Conservation (phyloP, 2,888 invertebrate species). For the Fragum sueziense region DNA sequence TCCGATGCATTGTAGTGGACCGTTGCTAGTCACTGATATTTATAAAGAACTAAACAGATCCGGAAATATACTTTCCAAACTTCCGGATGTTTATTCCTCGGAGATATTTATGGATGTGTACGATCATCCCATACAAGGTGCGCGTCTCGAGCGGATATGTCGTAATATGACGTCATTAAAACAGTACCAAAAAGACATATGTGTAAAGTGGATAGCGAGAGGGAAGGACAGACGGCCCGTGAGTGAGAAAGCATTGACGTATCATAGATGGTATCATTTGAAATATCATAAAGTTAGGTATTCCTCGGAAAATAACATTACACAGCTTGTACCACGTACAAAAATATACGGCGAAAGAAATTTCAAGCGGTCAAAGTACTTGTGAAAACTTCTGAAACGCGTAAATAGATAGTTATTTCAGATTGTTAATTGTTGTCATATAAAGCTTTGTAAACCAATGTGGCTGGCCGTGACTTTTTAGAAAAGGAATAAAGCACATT, state of each 20-base stretch:
- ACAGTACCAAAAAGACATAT: not conserved
- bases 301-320: conserved; percentile 6
- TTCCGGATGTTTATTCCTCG: conserved; percentile 8
- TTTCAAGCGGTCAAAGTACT: not conserved
- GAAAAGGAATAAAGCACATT: too few relatives aligned
- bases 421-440: too few relatives aligned
- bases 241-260: conserved; percentile 1
- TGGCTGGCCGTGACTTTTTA: too few relatives aligned
- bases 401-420: too few relatives aligned
- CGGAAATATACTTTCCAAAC: not conserved
- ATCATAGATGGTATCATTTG: conserved; percentile 19
- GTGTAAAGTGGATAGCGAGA: not conserved
- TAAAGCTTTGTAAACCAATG: too few relatives aligned
- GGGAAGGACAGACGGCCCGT: not conserved
- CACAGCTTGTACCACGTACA: not conserved
- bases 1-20: conserved; percentile 17
- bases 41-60: conserved; percentile 8
- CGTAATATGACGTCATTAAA: conserved; percentile 1
- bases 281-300: conserved; percentile 5
- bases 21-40: not conserved
- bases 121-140: conserved; percentile 10
- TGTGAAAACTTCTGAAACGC: too few relatives aligned
- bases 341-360: conserved; percentile 5
- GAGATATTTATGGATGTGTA: conserved; percentile 16
- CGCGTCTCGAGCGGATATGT: not conserved